Percentiles rank a stretch among this genome's conserved stretches.
Evolutionary conservation across 1,140 invertebrate genomes (phyloP).

Genomic region (Drosophila fuyamai): DNA sequence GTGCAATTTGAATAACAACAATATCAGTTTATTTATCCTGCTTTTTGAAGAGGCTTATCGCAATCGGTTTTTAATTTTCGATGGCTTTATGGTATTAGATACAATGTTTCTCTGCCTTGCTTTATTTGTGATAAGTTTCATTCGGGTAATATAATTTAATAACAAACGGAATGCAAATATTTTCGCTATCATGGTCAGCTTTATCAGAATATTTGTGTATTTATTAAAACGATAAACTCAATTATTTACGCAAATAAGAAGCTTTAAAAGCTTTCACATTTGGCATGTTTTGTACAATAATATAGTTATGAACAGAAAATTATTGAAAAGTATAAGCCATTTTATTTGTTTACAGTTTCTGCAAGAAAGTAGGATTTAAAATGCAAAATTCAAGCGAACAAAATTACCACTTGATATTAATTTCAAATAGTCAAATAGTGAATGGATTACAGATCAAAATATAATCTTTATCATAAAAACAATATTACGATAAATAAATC

Average conservation of each 20-base stretch:
- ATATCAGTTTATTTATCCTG: neutral
- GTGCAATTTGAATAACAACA: neutral
- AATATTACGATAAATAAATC: too few relatives aligned
- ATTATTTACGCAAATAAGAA: conserved; percentile 4
- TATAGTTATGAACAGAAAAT: neutral
- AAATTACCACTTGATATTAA: too few relatives aligned
- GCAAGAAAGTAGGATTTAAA: too few relatives aligned
- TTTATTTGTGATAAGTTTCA: conserved; percentile 6
- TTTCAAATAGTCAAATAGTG: too few relatives aligned
- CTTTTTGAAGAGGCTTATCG: neutral
- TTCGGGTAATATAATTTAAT: conserved; percentile 10
- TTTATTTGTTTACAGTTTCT: neutral
- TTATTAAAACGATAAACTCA: conserved; percentile 5
- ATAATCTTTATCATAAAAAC: neutral
- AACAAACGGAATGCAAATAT: conserved; percentile 21
- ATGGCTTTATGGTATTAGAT: conserved; percentile 2
- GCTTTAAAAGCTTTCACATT: neutral
- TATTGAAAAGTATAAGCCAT: neutral
- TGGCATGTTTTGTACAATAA: neutral
- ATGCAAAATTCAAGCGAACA: too few relatives aligned
- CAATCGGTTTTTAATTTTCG: conserved; percentile 8
- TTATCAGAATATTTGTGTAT: conserved; percentile 4
- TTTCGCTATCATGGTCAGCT: conserved; percentile 3
- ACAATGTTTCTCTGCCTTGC: neutral
- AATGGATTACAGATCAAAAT: too few relatives aligned